phyloP scores from a whole-genome alignment of 1,140 invertebrate genomes.

The Onthophagus taurus region DNA sequence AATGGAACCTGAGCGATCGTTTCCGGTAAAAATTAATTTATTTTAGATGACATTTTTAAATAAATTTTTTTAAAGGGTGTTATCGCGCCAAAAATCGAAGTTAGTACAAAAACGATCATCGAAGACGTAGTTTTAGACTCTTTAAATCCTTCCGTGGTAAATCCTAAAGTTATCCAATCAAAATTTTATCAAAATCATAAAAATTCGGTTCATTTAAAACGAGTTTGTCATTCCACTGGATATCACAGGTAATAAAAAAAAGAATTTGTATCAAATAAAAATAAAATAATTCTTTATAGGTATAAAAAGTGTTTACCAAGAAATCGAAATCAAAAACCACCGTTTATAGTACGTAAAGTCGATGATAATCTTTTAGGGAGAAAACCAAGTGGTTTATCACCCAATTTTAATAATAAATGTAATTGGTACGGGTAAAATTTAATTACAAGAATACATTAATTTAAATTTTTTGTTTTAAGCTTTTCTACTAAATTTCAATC shows the following conservation, averaged over 20 bases:
- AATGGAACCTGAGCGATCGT: conserved; percentile 52
- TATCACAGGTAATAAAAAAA: conserved; percentile 22
- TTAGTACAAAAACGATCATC: conserved; percentile 45
- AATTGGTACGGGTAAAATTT: conserved; percentile 1
- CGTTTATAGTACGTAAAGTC: conserved; percentile 26
- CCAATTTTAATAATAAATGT: conserved; percentile 6
- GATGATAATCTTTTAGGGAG: conserved; percentile 27
- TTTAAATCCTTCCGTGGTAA: conserved; percentile 25
- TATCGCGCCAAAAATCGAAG: conserved; percentile 49
- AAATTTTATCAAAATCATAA: conserved; percentile 16
- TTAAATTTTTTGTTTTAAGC: neutral
- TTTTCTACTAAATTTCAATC: neutral
- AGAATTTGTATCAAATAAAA: neutral
- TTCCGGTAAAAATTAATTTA: conserved; percentile 48
- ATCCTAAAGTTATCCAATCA: conserved; percentile 37
- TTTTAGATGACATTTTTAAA: conserved; percentile 9
- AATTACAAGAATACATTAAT: neutral
- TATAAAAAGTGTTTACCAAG: conserved; percentile 5
- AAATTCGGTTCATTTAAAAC: conserved; percentile 18
- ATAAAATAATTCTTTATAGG: conserved; percentile 1
- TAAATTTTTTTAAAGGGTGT: conserved; percentile 41
- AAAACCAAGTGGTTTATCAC: conserved; percentile 16
- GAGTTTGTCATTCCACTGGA: conserved; percentile 30
- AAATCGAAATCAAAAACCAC: conserved; percentile 16
- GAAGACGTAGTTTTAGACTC: conserved; percentile 39